These are phyloP conservation scores for Dallia pectoralis DNA, from an alignment of 2,797 vertebrate genomes.

Conservation along the genomic window DNA sequence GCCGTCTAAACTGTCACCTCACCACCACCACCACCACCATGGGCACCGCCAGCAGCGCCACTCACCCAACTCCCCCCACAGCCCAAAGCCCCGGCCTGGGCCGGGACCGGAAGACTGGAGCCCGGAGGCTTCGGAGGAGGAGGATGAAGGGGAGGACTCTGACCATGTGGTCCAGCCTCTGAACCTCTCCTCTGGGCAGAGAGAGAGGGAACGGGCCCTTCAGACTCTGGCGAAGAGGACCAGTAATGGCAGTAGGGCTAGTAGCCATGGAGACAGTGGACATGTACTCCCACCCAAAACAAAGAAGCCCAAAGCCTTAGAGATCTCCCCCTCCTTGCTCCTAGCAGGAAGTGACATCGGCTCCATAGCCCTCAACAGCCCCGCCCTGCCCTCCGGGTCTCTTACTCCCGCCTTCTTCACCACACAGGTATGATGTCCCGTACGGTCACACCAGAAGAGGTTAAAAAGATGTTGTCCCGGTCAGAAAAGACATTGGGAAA, in stretches of 20 bases:
- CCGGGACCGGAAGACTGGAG: slow-evolving; percentile 70
- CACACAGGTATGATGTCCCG: slow-evolving; percentile 81
- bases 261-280: slow-evolving; percentile 57
- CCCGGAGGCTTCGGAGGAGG: slow-evolving; percentile 64
- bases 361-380: slow-evolving; percentile 94
- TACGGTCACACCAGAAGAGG: no score
- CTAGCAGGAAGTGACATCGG: slow-evolving; percentile 86
- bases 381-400: slow-evolving; percentile 89
- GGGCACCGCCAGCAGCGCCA: slow-evolving; percentile 65
- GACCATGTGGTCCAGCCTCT: slow-evolving; percentile 78
- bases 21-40: slow-evolving; percentile 62
- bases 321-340: slow-evolving; percentile 88
- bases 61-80: slow-evolving; percentile 71
- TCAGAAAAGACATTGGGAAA: no score
- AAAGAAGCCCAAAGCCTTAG: slow-evolving; percentile 93
- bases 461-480: no score
- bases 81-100: slow-evolving; percentile 62
- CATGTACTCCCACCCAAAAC: slow-evolving; percentile 84
- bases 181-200: slow-evolving; percentile 91
- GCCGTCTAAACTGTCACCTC: slow-evolving; percentile 71
- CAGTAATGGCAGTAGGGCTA: slow-evolving; percentile 43
- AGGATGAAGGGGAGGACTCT: slow-evolving; percentile 64
- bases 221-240: slow-evolving; percentile 57
- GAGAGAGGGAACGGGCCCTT: slow-evolving; percentile 83
- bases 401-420: slow-evolving; percentile 94